A percentile compares a stretch with the other conserved stretches of the same genome.
phyloP scores from a whole-genome alignment of 2,797 vertebrate genomes.

The Sphenodon punctatus region DNA sequence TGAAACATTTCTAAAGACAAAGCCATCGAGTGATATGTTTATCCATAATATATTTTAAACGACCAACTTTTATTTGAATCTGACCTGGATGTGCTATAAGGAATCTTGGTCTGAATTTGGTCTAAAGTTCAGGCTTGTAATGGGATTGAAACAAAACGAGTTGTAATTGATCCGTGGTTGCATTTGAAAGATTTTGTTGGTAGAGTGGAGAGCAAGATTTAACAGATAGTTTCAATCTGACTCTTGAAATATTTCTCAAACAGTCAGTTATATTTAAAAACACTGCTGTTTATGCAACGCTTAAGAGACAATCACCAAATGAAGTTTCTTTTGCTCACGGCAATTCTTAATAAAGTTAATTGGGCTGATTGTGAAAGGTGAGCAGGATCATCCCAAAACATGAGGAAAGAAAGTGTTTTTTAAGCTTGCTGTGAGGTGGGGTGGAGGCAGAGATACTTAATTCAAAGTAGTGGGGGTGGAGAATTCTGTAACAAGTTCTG shows the following conservation, averaged over 20 bases:
- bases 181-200: background rate
- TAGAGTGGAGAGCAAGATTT: background rate
- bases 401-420: background rate
- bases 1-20: slow-evolving; percentile 21
- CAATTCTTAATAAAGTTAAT: accelerated
- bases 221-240: slow-evolving; percentile 14
- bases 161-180: background rate
- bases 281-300: background rate
- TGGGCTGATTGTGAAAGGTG: background rate
- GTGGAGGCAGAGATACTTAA: too few species aligned
- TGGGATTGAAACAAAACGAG: background rate
- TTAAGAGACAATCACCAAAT: background rate
- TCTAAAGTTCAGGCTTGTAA: background rate
- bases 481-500: background rate
- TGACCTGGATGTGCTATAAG: background rate
- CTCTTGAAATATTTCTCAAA: background rate
- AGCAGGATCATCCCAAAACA: too few species aligned
- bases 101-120: background rate
- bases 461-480: too few species aligned
- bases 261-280: background rate
- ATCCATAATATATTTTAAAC: background rate
- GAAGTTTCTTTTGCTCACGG: background rate
- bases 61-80: background rate
- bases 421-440: too few species aligned
- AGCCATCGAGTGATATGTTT: background rate